Evolutionary conservation across 1,140 invertebrate species (phyloP).

Genomic region (Dinoponera quadriceps): DNA sequence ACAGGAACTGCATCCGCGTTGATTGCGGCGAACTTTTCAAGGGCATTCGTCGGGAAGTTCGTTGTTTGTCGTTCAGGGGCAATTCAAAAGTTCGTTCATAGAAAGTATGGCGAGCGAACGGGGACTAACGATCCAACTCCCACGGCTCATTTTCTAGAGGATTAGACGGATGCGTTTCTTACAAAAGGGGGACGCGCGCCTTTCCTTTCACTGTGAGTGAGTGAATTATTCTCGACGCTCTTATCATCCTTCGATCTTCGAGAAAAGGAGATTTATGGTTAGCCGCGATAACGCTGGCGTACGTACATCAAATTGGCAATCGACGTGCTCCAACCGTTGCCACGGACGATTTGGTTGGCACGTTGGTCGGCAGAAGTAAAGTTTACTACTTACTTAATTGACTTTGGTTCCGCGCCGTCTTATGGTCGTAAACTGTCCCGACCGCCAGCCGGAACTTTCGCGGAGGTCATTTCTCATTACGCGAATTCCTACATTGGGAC

Average conservation of each 20-base stretch:
- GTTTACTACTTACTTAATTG: constrained; percentile 28
- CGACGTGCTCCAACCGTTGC: background rate
- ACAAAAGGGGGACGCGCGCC: background rate
- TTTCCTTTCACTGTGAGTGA: background rate
- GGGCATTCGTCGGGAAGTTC: constrained; percentile 29
- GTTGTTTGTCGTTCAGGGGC: constrained; percentile 34
- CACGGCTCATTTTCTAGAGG: constrained; percentile 41
- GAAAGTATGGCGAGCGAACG: constrained; percentile 30
- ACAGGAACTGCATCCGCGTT: constrained; percentile 1
- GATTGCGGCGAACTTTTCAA: constrained; percentile 33
- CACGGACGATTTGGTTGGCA: background rate
- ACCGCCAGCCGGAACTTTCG: constrained; percentile 15
- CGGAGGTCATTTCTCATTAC: constrained; percentile 38
- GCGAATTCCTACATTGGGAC: background rate
- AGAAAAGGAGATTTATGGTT: constrained; percentile 17
- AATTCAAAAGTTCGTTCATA: constrained; percentile 44
- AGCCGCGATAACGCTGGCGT: background rate
- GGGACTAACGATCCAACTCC: background rate
- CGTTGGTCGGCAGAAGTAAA: background rate
- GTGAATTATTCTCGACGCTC: constrained; percentile 42
- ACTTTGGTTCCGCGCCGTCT: background rate
- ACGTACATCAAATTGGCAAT: background rate
- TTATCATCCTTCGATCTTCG: constrained; percentile 34
- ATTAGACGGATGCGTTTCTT: constrained; percentile 35
- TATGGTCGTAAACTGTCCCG: background rate